Conservation (phyloP, 2,888 invertebrate genomes). For the Seladonia tumulorum region DNA sequence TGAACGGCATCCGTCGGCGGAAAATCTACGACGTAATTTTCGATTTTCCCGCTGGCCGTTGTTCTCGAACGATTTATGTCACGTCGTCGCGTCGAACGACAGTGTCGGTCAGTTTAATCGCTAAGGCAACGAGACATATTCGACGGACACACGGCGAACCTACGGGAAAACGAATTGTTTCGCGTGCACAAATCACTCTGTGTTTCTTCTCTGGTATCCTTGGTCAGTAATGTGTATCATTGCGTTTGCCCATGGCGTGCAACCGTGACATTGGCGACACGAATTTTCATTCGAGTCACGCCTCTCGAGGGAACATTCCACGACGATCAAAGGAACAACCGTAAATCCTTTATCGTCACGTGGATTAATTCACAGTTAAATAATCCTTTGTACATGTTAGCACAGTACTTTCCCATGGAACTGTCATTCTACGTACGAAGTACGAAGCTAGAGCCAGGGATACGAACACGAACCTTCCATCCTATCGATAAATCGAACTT, state of each 20-base stretch:
- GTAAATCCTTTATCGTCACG: conserved; percentile 47
- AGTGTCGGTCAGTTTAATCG: conserved; percentile 7
- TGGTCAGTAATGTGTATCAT: conserved; percentile 28
- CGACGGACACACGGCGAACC: background rate
- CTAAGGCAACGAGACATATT: conserved; percentile 12
- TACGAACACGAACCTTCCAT: conserved; percentile 16
- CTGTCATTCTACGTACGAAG: conserved; percentile 52
- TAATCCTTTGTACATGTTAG: conserved; percentile 22
- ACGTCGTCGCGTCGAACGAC: conserved; percentile 3
- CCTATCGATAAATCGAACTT: conserved; percentile 52
- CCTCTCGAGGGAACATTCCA: background rate
- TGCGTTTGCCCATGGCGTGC: conserved; percentile 36
- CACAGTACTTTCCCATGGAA: conserved; percentile 36
- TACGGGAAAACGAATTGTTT: conserved; percentile 13
- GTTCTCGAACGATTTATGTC: background rate
- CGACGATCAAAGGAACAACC: conserved; percentile 18
- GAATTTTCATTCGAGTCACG: conserved; percentile 15
- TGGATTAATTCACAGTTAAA: conserved; percentile 53
- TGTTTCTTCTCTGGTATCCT: conserved; percentile 12
- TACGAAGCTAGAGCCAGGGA: background rate
- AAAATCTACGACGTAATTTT: conserved; percentile 39
- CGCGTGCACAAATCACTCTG: conserved; percentile 37
- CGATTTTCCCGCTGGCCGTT: conserved; percentile 19
- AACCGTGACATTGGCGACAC: conserved; percentile 29
- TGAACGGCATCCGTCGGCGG: conserved; percentile 32